Conservation (phyloP, 2,113 vertebrate genomes). For the Urocynchramus pylzowi region DNA sequence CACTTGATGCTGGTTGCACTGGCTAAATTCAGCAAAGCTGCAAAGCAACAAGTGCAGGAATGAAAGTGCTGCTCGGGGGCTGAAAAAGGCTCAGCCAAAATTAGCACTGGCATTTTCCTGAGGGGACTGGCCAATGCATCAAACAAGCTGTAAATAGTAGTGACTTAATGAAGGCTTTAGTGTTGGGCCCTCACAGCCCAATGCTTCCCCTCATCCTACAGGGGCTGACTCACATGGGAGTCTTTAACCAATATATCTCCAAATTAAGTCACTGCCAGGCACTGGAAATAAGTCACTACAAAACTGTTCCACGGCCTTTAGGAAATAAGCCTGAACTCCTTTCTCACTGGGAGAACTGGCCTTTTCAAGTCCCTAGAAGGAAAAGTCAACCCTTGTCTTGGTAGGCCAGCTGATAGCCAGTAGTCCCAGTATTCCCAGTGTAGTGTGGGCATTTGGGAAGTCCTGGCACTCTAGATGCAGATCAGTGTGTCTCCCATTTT, state of each 20-base stretch:
- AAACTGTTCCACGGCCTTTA: not conserved
- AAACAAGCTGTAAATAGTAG: slow-evolving; percentile 55
- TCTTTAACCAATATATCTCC: not conserved
- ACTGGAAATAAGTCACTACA: not conserved
- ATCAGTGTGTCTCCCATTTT: not conserved
- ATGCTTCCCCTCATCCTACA: not conserved
- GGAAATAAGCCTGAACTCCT: not conserved
- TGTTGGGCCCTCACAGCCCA: not conserved
- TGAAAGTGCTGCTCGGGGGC: not conserved
- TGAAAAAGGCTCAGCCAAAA: slow-evolving; percentile 24
- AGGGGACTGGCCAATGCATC: not conserved
- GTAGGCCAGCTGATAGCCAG: not conserved
- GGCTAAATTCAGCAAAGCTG: not conserved
- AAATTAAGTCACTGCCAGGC: not conserved
- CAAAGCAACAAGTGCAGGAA: not conserved
- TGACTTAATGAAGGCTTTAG: slow-evolving; percentile 36
- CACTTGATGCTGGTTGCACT: not conserved
- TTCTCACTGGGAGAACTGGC: not conserved
- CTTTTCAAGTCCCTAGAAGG: not conserved
- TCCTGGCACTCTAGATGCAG: not conserved
- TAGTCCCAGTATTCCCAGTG: not conserved
- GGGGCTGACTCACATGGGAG: not conserved
- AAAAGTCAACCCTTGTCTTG: not conserved
- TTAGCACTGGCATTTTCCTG: slow-evolving; percentile 59
- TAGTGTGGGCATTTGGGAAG: not conserved